phyloP scores from a whole-genome alignment of 2,113 vertebrate genomes.

The Miniopterus natalensis region DNA sequence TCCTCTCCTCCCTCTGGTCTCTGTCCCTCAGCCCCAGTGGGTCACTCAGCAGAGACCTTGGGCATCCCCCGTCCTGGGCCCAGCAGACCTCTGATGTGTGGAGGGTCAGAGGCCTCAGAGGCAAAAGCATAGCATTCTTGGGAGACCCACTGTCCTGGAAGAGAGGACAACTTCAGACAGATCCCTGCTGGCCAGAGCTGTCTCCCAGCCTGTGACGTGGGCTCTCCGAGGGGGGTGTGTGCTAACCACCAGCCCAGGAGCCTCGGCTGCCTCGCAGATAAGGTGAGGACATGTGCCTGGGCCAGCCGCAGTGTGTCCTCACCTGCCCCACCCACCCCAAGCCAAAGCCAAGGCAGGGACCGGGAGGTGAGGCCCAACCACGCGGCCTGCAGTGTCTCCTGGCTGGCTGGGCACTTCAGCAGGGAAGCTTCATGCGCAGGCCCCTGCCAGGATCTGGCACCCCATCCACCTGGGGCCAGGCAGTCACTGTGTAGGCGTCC shows the following conservation, averaged over 20 bases:
- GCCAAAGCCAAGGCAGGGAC: not conserved
- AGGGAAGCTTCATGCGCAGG: not conserved
- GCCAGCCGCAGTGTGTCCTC: not conserved
- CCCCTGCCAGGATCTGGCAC: not conserved
- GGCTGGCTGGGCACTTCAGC: not conserved
- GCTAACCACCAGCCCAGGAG: not conserved
- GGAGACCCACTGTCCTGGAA: not conserved
- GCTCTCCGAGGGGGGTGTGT: not conserved
- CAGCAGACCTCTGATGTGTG: not conserved
- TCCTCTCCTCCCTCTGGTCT: not conserved
- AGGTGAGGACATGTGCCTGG: not conserved
- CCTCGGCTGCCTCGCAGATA: fast-evolving
- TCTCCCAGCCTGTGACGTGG: not conserved
- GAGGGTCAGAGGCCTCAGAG: not conserved
- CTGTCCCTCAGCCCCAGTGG: not conserved
- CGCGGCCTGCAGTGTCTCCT: not conserved
- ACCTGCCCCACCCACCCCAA: not conserved
- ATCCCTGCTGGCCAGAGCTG: not conserved
- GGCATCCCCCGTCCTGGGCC: fast-evolving
- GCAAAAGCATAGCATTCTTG: no score
- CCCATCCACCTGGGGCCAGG: no score
- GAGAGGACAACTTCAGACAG: not conserved
- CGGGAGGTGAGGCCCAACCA: not conserved
- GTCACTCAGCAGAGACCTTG: not conserved
- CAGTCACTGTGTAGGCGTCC: no score